A percentile compares a stretch with the other conserved stretches of the same genome.
These are phyloP conservation scores for Gymnosoma rotundatum DNA, from an alignment of 2,888 invertebrate species.

Conservation along the genomic window DNA sequence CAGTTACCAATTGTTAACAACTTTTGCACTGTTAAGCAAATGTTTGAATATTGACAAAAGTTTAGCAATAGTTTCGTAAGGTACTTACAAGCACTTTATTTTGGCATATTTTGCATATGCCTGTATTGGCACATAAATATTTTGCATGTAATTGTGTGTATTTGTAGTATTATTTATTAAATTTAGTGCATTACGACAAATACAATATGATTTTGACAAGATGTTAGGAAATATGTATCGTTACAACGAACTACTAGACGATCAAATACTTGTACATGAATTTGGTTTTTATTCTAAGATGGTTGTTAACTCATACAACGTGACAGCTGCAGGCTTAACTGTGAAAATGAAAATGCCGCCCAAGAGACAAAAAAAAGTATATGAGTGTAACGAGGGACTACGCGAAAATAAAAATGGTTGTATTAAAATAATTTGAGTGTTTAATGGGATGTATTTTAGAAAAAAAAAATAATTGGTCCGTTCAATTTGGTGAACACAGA, in stretches of 20 bases:
- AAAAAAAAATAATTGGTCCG: no score
- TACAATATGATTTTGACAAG: conserved; percentile 64
- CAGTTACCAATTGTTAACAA: not conserved
- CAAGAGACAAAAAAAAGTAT: conserved; percentile 41
- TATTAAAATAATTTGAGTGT: not conserved
- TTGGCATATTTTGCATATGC: conserved; percentile 42
- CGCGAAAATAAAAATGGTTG: not conserved
- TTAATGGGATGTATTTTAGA: no score
- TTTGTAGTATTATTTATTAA: conserved; percentile 33
- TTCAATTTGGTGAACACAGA: no score
- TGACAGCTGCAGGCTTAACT: conserved; percentile 79
- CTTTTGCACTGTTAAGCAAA: conserved; percentile 9
- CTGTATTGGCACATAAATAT: not conserved
- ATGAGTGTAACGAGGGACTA: conserved; percentile 32
- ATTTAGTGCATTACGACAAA: conserved; percentile 49
- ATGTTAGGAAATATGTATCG: conserved; percentile 61
- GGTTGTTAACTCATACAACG: conserved; percentile 74
- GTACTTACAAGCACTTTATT: conserved; percentile 53
- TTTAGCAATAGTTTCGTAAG: conserved; percentile 58
- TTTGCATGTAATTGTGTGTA: not conserved
- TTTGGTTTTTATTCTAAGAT: conserved; percentile 45
- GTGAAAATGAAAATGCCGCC: conserved; percentile 76
- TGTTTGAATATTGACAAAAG: conserved; percentile 51
- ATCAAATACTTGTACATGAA: conserved; percentile 16
- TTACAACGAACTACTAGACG: conserved; percentile 47